Evolutionary conservation across 2,888 invertebrate genomes (phyloP).

Genomic region (Cantharis lateralis): DNA sequence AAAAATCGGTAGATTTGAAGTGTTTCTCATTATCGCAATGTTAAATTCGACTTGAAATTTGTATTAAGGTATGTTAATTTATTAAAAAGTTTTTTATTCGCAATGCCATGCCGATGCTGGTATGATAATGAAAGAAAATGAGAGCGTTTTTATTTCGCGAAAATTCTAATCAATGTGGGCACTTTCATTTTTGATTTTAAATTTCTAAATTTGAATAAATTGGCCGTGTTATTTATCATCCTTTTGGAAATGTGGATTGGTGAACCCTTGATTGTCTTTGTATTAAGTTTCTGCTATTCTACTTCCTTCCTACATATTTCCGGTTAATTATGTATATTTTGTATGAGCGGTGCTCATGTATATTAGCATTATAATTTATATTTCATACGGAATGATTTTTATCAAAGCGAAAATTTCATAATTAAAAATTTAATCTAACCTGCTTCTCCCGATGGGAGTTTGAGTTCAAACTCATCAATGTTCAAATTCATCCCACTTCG

Average conservation of each 20-base stretch:
- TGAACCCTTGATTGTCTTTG: neutral
- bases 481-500: neutral
- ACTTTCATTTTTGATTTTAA: neutral
- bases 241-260: neutral
- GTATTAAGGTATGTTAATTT: neutral
- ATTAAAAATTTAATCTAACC: neutral
- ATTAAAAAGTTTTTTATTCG: neutral
- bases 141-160: neutral
- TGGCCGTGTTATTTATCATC: neutral
- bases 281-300: neutral
- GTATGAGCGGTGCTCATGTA: neutral
- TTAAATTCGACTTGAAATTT: neutral
- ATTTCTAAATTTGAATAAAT: neutral
- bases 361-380: neutral
- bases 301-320: neutral
- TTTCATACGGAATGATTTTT: neutral
- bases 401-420: neutral
- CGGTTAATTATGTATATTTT: neutral
- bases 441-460: neutral
- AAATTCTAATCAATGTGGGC: neutral
- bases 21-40: neutral
- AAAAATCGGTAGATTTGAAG: neutral
- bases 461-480: neutral
- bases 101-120: neutral
- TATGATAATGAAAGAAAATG: neutral